These are phyloP conservation scores for Oasisia sp. DNA, from an alignment of 2,888 invertebrate species.

Conservation along the genomic window DNA sequence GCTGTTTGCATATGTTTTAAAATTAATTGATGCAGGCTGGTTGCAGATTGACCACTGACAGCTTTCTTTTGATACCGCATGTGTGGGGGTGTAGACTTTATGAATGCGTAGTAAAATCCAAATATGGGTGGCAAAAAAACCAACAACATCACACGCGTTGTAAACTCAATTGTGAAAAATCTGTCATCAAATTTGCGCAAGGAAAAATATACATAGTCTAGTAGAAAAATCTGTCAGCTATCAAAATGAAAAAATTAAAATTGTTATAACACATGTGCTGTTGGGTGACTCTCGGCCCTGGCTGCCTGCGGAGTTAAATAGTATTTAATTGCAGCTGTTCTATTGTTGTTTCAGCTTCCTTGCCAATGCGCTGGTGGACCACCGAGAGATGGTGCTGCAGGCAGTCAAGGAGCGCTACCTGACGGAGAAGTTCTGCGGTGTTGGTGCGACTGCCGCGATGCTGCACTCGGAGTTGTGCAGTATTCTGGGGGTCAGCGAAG, in stretches of 20 bases:
- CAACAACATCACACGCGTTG: no score
- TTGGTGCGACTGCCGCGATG: conserved; percentile 56
- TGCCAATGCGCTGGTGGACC: conserved; percentile 58
- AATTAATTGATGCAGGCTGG: background rate
- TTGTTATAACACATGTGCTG: no score
- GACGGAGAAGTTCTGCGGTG: conserved; percentile 52
- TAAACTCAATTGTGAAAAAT: no score
- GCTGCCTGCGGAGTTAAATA: background rate
- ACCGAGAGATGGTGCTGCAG: conserved; percentile 57
- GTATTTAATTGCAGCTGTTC: background rate
- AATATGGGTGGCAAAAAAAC: no score
- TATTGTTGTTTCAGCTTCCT: conserved; percentile 50
- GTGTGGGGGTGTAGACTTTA: no score
- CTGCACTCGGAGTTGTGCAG: conserved; percentile 52
- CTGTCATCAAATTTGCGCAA: no score
- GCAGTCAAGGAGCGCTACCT: conserved; percentile 60
- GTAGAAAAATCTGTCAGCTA: no score
- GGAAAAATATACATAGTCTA: no score
- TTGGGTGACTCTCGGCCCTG: background rate
- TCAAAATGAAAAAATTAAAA: background rate
- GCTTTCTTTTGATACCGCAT: no score
- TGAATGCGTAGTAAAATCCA: no score
- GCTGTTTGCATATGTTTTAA: no score
- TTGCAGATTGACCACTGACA: background rate
- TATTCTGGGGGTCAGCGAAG: conserved; percentile 53